Evolutionary conservation across 1,140 invertebrate genomes (phyloP).

Genomic region (Myzus persicae): DNA sequence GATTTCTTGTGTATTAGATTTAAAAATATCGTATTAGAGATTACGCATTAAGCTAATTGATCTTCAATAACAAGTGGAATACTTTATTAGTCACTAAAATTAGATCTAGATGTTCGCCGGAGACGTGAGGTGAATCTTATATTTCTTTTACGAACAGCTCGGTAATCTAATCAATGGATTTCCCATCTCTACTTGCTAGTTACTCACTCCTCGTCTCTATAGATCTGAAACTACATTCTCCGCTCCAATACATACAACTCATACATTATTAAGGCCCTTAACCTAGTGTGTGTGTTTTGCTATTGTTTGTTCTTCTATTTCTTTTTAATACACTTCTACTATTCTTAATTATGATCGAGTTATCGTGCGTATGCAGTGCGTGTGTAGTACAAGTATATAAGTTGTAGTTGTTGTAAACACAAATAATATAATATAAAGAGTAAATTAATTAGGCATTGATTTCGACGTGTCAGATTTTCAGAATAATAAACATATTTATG

Average conservation of each 20-base stretch:
- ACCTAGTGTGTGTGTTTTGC: background rate
- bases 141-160: background rate
- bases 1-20: background rate
- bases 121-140: background rate
- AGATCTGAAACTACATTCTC: background rate
- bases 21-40: background rate
- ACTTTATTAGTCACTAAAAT: background rate
- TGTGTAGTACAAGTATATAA: background rate
- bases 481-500: background rate
- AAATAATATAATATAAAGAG: background rate
- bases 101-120: background rate
- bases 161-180: background rate
- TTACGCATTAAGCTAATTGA: background rate
- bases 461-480: background rate
- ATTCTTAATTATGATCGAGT: background rate
- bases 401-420: too few relatives aligned
- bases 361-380: background rate
- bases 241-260: background rate
- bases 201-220: background rate
- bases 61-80: background rate
- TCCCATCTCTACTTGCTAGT: background rate
- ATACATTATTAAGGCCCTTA: background rate
- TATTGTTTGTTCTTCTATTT: background rate
- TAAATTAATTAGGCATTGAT: background rate
- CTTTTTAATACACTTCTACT: background rate